phyloP scores from a whole-genome alignment of 2,797 vertebrate genomes.

The Sebastes oblongus region DNA sequence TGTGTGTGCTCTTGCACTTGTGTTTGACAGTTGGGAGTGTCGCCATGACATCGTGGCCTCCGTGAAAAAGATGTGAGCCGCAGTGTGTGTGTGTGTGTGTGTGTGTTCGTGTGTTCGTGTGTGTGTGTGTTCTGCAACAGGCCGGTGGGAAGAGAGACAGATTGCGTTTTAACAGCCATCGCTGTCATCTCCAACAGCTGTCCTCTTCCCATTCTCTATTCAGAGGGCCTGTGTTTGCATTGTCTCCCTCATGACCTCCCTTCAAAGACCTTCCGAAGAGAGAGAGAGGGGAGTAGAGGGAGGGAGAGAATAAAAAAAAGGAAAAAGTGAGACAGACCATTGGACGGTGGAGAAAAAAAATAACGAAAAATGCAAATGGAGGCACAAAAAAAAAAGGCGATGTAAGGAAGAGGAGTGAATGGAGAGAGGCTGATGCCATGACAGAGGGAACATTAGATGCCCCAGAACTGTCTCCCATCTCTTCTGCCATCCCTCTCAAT shows the following conservation, averaged over 20 bases:
- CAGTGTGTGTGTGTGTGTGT: conserved; percentile 5
- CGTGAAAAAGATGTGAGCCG: conserved; percentile 58
- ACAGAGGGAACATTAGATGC: conserved; percentile 55
- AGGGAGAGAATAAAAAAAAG: background rate
- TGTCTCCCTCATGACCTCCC: conserved; percentile 82
- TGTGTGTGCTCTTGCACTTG: conserved; percentile 62
- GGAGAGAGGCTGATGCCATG: conserved; percentile 28
- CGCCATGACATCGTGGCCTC: conserved; percentile 70
- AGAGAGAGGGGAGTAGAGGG: background rate
- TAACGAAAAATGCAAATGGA: conserved; percentile 62
- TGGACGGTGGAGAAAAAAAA: conserved; percentile 46
- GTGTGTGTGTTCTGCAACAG: conserved; percentile 73
- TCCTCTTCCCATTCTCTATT: conserved; percentile 85
- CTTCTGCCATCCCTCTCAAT: conserved; percentile 54
- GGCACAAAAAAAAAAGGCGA: conserved; percentile 15
- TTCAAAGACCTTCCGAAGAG: conserved; percentile 66
- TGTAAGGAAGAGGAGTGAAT: conserved; percentile 26
- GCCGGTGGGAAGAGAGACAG: conserved; percentile 83
- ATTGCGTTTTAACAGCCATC: conserved; percentile 86
- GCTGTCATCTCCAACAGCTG: conserved; percentile 88
- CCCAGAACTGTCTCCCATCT: conserved; percentile 45
- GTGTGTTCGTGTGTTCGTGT: conserved; percentile 36
- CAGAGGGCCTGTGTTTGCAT: conserved; percentile 83
- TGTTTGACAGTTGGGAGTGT: conserved; percentile 78
- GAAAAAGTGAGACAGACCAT: conserved; percentile 28